A percentile compares a stretch with the other conserved stretches of the same genome.
Conservation (phyloP, 2,888 invertebrate genomes). For the Ischnura elegans region DNA sequence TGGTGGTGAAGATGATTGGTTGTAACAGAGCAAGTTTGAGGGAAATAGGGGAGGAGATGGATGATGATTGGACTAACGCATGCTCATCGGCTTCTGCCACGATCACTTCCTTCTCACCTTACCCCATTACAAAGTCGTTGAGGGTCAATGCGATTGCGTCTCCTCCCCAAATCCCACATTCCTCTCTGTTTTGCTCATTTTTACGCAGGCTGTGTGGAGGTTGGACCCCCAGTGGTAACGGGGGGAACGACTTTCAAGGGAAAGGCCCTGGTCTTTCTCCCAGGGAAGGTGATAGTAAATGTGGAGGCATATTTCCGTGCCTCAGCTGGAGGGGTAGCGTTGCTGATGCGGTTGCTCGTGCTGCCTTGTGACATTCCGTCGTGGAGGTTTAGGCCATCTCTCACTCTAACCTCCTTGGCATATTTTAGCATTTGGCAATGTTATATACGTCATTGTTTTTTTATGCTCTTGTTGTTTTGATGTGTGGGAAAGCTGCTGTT, state of each 20-base stretch:
- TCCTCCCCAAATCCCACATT: conserved; percentile 13
- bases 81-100: conserved; percentile 36
- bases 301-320: conserved; percentile 56
- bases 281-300: conserved; percentile 60
- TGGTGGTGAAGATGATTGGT: conserved; percentile 65
- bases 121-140: conserved; percentile 32
- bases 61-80: conserved; percentile 13
- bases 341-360: conserved; percentile 63
- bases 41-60: conserved; percentile 22
- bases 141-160: conserved; percentile 30
- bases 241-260: conserved; percentile 43
- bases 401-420: conserved; percentile 13
- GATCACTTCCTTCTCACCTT: conserved; percentile 54
- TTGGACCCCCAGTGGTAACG: conserved; percentile 39
- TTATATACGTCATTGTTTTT: neutral
- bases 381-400: conserved; percentile 48
- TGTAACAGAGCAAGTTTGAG: conserved; percentile 45
- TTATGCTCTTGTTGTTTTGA: neutral
- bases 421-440: neutral
- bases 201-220: conserved; percentile 64
- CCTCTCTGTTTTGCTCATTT: conserved; percentile 65
- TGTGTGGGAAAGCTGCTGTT: neutral
- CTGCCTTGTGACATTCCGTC: conserved; percentile 61
- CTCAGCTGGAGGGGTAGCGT: conserved; percentile 55
- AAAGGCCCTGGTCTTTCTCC: conserved; percentile 37